Percentiles rank a stretch among this genome's conserved stretches.
These are phyloP conservation scores for Synanthedon myopaeformis DNA, from an alignment of 2,888 invertebrate species.

Conservation along the genomic window DNA sequence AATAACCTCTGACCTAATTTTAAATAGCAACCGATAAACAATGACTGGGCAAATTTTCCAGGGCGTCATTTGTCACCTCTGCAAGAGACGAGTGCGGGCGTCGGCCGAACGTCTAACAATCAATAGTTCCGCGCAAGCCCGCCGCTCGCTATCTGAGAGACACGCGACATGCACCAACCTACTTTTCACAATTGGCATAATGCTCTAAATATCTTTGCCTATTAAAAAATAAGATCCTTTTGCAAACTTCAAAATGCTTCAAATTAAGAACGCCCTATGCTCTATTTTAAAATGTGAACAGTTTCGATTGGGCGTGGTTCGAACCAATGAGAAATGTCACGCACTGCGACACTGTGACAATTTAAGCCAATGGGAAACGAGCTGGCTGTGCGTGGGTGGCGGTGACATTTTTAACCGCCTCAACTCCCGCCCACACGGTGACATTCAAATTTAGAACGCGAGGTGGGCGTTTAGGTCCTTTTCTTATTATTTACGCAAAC, in stretches of 20 bases:
- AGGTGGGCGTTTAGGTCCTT: background rate
- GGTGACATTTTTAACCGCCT: conserved; percentile 41
- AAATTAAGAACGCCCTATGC: conserved; percentile 9
- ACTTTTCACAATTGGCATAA: conserved; percentile 4
- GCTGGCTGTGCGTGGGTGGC: conserved; percentile 27
- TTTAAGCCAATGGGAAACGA: conserved; percentile 47
- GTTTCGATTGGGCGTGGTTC: conserved; percentile 39
- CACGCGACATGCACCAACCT: background rate
- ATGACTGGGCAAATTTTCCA: background rate
- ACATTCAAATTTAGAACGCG: background rate
- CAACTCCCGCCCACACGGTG: background rate
- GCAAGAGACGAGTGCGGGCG: conserved; percentile 29
- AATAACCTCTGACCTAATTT: too few species aligned
- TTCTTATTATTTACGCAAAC: too few species aligned
- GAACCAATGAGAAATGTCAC: conserved; percentile 55
- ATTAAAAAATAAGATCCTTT: background rate
- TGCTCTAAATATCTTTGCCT: background rate
- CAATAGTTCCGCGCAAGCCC: conserved; percentile 54
- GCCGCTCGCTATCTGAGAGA: conserved; percentile 7
- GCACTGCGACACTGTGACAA: conserved; percentile 59
- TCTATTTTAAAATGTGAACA: background rate
- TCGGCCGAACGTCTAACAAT: conserved; percentile 31
- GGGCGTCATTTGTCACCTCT: conserved; percentile 30
- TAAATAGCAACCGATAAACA: background rate
- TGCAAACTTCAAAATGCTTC: conserved; percentile 3